Evolutionary conservation across 2,888 invertebrate species (phyloP).

Genomic region (Leptinotarsa rubiginosa): DNA sequence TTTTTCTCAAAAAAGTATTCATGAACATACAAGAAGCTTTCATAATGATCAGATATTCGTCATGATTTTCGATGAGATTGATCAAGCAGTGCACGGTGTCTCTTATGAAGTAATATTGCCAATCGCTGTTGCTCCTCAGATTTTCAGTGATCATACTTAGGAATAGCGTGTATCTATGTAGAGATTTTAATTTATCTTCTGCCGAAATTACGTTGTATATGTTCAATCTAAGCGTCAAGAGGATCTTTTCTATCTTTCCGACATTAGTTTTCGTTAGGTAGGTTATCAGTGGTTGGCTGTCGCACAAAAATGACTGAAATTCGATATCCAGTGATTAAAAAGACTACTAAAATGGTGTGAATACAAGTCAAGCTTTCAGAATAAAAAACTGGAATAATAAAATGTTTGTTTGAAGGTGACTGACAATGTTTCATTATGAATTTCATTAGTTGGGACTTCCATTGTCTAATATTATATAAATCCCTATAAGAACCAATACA

Average conservation of each 20-base stretch:
- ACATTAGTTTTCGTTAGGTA: conserved; percentile 44
- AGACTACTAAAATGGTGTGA: conserved; percentile 57
- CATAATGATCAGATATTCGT: conserved; percentile 58
- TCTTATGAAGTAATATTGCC: conserved; percentile 70
- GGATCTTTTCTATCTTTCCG: conserved; percentile 54
- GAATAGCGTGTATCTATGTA: conserved; percentile 71
- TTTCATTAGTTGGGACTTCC: no score
- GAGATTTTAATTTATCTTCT: conserved; percentile 69
- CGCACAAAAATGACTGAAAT: conserved; percentile 58
- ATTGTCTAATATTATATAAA: no score
- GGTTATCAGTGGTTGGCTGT: conserved; percentile 41
- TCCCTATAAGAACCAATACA: no score
- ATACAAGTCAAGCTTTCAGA: no score
- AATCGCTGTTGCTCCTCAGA: conserved; percentile 59
- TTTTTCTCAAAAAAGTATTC: conserved; percentile 63
- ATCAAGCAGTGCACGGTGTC: conserved; percentile 70
- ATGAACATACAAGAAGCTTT: conserved; percentile 64
- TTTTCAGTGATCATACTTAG: conserved; percentile 65
- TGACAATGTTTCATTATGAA: no score
- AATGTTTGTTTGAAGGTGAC: no score
- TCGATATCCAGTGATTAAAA: conserved; percentile 56
- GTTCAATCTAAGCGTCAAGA: conserved; percentile 62
- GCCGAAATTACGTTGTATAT: conserved; percentile 69
- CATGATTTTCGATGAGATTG: conserved; percentile 66
- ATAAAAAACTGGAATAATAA: no score